Base-by-base conservation (phyloP, 1,140 invertebrate genomes). In the Ruditapes philippinarum region DNA sequence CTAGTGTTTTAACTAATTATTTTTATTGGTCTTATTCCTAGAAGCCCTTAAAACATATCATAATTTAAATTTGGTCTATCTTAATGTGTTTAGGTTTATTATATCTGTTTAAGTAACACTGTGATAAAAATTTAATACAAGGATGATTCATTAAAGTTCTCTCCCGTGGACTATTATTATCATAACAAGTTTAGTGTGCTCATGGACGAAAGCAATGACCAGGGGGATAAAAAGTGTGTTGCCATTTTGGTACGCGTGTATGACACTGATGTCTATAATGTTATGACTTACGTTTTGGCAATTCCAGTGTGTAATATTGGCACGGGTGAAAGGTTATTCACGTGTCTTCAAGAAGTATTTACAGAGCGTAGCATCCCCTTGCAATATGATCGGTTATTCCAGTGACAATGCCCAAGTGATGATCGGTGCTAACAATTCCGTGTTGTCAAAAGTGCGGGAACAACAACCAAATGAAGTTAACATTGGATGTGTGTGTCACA, bases 401-500 rank as follows among this genome's bases (percentile, higher is more conserved):
- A 25, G 5, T 19, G 85, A 88, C 74, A 88, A 88, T 31, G 73
- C 57, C 17, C 57, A 25, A 57, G 57, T 80, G 5, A 88, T 79
- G 85, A 49, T 79, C 33, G 85, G 85, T 2, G 9, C 33, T 11
- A 42, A 80, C 19, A 88, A 88, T 57, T 88, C 85, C 17, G 85
- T 80, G 1, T 42, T 88, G 7, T 70, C 73, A 19, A 25, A 74
- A 14, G 76, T 88, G 36, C 36, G 54, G 45, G 70, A 76, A 33
- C 49, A 84, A 51, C 42, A 84, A n/a, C 88, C 88, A 12, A 19
- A 73, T 19, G 88, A 74, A 1, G 31, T 78, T 17, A 51, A 84
- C 57, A 11, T 84, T 3, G 74, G 81, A 3, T 89, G 88, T 49
- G 45, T 89, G 11, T 89, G 87, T 51, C 87, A 89, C 38, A 60